Evolutionary conservation across 1,140 invertebrate species (phyloP).

Genomic region (Oedothorax gibbosus): DNA sequence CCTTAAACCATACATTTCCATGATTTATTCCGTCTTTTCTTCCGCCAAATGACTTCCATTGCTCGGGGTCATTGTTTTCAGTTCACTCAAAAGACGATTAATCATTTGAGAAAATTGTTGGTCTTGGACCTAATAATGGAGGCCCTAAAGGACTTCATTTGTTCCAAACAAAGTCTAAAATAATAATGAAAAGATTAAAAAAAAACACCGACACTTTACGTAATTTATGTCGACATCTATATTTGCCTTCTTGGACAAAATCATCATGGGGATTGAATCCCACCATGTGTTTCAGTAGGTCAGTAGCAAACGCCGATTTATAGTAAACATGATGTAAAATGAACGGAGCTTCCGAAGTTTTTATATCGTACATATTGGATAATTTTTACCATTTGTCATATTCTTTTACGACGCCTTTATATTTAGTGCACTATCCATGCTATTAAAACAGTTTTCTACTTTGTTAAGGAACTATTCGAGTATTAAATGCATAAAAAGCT

Average conservation of each 20-base stretch:
- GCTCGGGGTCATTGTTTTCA: conserved; percentile 52
- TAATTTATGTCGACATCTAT: conserved; percentile 52
- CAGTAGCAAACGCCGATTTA: no score
- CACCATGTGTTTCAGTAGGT: no score
- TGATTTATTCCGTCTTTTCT: conserved; percentile 51
- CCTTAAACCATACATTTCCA: conserved; percentile 33
- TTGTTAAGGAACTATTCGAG: no score
- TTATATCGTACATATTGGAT: no score
- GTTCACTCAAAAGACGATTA: conserved; percentile 56
- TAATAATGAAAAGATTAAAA: not conserved
- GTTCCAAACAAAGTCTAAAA: conserved; percentile 42
- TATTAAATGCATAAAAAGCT: no score
- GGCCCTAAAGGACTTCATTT: conserved; percentile 57
- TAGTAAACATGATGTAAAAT: no score
- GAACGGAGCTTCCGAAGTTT: no score
- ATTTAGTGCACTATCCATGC: no score
- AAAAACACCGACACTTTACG: conserved; percentile 18
- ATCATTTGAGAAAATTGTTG: conserved; percentile 53
- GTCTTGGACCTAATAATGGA: conserved; percentile 33
- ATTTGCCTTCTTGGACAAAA: not conserved
- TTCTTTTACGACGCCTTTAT: no score
- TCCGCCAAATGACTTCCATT: conserved; percentile 26
- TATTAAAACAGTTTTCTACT: no score
- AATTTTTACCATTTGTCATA: no score
- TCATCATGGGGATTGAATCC: no score